Percentiles rank a stretch among this genome's conserved stretches.
Conservation (phyloP, 2,113 vertebrate species). For the Hydrolagus affinis region DNA sequence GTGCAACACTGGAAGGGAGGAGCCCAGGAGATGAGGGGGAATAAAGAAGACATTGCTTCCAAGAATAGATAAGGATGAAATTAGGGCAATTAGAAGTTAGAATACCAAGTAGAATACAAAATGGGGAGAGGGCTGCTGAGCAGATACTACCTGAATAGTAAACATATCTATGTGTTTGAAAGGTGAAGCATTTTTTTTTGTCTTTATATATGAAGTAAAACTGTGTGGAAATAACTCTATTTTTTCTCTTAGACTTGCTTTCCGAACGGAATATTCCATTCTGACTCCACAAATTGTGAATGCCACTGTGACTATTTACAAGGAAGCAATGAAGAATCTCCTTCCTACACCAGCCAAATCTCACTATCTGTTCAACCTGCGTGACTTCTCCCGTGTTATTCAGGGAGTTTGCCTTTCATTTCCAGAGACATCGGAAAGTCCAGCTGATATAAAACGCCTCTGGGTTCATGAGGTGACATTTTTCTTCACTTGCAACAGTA, state of each 20-base stretch:
- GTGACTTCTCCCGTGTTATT: slow-evolving; percentile 79
- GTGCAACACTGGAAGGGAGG: too few relatives aligned
- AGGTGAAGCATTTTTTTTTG: background rate
- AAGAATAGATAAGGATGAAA: too few relatives aligned
- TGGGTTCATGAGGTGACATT: slow-evolving; percentile 82
- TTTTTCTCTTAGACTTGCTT: slow-evolving; percentile 59
- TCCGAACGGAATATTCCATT: slow-evolving; percentile 58
- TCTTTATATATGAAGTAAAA: background rate
- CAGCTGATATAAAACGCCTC: slow-evolving; percentile 67
- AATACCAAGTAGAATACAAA: background rate
- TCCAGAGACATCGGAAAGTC: slow-evolving; percentile 66
- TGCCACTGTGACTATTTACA: slow-evolving; percentile 69
- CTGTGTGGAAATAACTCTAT: background rate
- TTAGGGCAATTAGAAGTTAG: background rate
- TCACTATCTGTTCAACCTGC: slow-evolving; percentile 84
- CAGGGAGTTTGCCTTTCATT: slow-evolving; percentile 79
- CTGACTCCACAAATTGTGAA: slow-evolving; percentile 66
- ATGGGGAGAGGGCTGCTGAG: too few relatives aligned
- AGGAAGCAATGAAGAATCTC: slow-evolving; percentile 75
- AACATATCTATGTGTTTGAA: background rate
- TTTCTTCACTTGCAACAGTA: background rate
- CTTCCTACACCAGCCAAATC: slow-evolving; percentile 80
- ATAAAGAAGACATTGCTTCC: too few relatives aligned
- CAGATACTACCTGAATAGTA: background rate
- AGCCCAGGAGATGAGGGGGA: too few relatives aligned